Evolutionary conservation across 2,888 invertebrate genomes (phyloP), one percentile per base, ranked within the genome.

Genomic region (Cephus rjabovi): DNA sequence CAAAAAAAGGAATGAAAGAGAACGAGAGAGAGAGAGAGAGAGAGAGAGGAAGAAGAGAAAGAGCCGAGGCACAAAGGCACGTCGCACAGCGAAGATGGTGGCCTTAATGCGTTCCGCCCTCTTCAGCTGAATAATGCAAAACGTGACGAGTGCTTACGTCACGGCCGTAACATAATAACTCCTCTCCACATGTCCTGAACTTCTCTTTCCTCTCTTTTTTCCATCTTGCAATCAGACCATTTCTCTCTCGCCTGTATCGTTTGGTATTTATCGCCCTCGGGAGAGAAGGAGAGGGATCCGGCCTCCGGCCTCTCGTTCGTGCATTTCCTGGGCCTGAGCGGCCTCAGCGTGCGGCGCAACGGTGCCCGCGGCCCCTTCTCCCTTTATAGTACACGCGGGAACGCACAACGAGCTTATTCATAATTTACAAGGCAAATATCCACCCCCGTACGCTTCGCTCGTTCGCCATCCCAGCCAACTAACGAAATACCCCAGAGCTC

Each of bases 351-450:
- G 15, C 40, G 15, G 40, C 4, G 15, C 40, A 40, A 12, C 71
- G n/a, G 31, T n/a, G 33, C 71, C 15, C 71, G 30, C 71, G 71
- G 71, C 71, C 71, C 71, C n/a, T 30, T n/a, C 33, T n/a, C 33
- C 15, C 33, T 71, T 71, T 33, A 71, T 71, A 74, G 35, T 34
- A 37, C 74, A 30, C 33, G 34, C n/a, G 73, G 76, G 73, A 40
- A 37, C 40, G 76, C 74, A 37, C 31, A 77, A 77, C 74, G 77
- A 77, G 77, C 74, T 77, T 77, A 77, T 77, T 74, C 74, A 74
- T 77, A 77, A 77, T 77, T 77, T 77, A 77, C 74, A 77, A 77
- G 69, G 69, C 77, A 77, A 77, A 77, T 76, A 76, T 71, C 76
- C 56, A 69, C 69, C 76, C 35, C 35, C 34, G 69, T 34, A 34